phyloP scores from a whole-genome alignment of 2,113 vertebrate species.

The Eidolon helvum region DNA sequence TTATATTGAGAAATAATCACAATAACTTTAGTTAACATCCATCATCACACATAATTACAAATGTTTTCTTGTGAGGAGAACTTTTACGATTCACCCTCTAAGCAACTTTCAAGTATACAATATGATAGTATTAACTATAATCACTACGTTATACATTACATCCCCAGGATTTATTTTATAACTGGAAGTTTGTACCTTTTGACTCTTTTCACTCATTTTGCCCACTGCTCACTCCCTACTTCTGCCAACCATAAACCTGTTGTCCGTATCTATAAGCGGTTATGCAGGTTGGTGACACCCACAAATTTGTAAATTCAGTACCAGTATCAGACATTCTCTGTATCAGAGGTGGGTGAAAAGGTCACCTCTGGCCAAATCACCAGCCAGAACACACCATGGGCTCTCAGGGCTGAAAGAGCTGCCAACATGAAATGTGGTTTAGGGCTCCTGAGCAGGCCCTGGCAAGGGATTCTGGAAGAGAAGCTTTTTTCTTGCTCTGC shows the following conservation, averaged over 20 bases:
- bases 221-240: too few relatives aligned
- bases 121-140: background rate
- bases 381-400: background rate
- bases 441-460: background rate
- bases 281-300: too few relatives aligned
- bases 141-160: background rate
- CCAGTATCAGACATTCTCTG: background rate
- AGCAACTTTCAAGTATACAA: background rate
- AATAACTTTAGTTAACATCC: background rate
- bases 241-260: background rate
- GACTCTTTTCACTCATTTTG: background rate
- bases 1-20: background rate
- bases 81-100: background rate
- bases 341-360: background rate
- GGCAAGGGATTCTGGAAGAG: background rate
- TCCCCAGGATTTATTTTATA: background rate
- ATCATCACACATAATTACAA: background rate
- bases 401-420: background rate
- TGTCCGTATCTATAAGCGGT: background rate
- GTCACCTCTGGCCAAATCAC: rapidly evolving
- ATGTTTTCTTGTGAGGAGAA: background rate
- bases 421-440: background rate
- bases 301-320: background rate
- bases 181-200: background rate
- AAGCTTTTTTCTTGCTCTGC: background rate